These are phyloP conservation scores for Scartelaos histophorus DNA, from an alignment of 2,113 vertebrate genomes.

Conservation along the genomic window DNA sequence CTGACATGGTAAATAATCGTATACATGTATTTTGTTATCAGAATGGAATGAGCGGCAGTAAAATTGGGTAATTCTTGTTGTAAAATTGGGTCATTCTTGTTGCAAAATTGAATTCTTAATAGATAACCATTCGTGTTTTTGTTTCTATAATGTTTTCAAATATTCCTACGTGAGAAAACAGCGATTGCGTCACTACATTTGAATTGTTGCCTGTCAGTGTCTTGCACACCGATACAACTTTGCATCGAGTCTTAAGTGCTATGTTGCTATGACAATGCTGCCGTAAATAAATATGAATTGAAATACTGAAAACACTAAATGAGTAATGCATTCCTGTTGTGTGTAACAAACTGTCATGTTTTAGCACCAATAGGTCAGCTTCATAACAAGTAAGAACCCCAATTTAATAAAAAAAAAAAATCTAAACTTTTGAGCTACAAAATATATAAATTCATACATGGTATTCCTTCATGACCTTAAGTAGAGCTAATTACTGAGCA, in stretches of 20 bases:
- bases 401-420: background rate
- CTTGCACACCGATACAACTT: background rate
- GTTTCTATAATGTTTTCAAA: background rate
- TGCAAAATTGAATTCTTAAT: background rate
- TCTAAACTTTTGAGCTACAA: background rate
- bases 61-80: background rate
- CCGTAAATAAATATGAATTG: conserved; percentile 4
- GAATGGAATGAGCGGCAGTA: conserved; percentile 7
- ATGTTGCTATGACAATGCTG: background rate
- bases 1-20: background rate
- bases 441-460: conserved; percentile 14
- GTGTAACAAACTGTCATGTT: conserved; percentile 6
- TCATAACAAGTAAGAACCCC: background rate
- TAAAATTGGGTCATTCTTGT: background rate
- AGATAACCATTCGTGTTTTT: background rate
- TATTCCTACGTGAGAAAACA: background rate
- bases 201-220: background rate
- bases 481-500: conserved; percentile 5
- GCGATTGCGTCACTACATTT: background rate
- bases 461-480: conserved; percentile 32
- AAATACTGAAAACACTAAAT: conserved; percentile 7
- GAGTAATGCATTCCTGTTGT: background rate
- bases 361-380: conserved; percentile 39
- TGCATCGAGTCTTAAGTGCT: conserved; percentile 16
- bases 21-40: background rate